Percentiles rank a stretch among this genome's conserved stretches.
phyloP scores from a whole-genome alignment of 2,113 vertebrate species.

The Saguinus imperator region DNA sequence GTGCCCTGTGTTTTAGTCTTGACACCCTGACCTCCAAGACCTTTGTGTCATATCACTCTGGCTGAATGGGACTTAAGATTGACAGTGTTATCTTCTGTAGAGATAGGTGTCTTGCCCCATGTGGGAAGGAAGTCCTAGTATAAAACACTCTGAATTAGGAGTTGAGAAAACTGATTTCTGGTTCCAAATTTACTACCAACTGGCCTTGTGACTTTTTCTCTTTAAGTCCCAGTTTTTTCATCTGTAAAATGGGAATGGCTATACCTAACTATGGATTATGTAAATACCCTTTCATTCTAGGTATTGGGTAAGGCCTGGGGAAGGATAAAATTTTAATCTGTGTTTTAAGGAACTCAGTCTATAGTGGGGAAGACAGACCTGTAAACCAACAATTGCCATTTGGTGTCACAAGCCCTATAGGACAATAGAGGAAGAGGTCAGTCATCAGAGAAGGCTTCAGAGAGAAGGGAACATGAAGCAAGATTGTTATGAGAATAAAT shows the following conservation, averaged over 20 bases:
- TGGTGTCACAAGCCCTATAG: neutral
- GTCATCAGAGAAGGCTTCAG: neutral
- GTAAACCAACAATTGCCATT: neutral
- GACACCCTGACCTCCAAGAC: neutral
- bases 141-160: neutral
- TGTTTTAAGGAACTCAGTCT: neutral
- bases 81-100: neutral
- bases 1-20: neutral
- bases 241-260: neutral
- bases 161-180: neutral
- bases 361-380: neutral
- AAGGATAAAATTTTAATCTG: conserved; percentile 1
- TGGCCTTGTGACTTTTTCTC: neutral
- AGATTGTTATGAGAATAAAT: neutral
- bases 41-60: neutral
- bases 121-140: neutral
- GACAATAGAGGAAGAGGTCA: neutral
- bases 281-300: neutral
- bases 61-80: neutral
- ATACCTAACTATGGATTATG: neutral
- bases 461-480: neutral
- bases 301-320: neutral
- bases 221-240: neutral
- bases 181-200: neutral
- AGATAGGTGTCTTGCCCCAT: neutral